Conservation (phyloP, 1,140 invertebrate genomes). For the Cheumatopsyche charites region DNA sequence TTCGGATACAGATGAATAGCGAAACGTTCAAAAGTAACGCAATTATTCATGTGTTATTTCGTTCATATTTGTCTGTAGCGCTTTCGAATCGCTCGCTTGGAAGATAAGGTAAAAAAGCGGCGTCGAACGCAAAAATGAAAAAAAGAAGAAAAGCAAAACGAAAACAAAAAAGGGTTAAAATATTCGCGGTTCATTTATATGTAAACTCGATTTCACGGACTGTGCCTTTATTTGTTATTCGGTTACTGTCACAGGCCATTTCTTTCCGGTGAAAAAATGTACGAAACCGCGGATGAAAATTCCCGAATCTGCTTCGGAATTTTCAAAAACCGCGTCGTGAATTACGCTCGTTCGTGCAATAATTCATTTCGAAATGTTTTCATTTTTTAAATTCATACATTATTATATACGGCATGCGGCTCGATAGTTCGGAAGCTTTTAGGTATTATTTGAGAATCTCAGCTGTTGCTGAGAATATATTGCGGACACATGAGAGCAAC, state of each 20-base stretch:
- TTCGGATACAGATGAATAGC: too few species aligned
- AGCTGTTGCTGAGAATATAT: constrained; percentile 7
- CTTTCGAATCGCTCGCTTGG: not conserved
- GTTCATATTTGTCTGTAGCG: too few species aligned
- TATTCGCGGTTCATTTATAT: constrained; percentile 44
- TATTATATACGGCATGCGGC: too few species aligned
- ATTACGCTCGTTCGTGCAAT: not conserved
- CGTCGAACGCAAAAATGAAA: not conserved
- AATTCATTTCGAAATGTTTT: too few species aligned
- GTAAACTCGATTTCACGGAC: constrained; percentile 43
- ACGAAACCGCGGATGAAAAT: constrained; percentile 8
- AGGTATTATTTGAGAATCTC: constrained; percentile 2
- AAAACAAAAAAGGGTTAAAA: constrained; percentile 36
- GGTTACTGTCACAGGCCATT: constrained; percentile 35
- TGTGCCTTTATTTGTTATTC: constrained; percentile 37
- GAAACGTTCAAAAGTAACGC: too few species aligned
- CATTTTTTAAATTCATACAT: too few species aligned
- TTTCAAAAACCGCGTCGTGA: not conserved
- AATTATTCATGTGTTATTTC: too few species aligned
- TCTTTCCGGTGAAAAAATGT: constrained; percentile 21
- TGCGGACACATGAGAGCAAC: not conserved
- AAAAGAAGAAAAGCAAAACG: not conserved
- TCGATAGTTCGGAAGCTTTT: not conserved
- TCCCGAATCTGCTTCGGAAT: not conserved
- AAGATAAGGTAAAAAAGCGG: not conserved